Evolutionary conservation across 2,888 invertebrate genomes (phyloP).

Genomic region (Hypolimnas misippus): DNA sequence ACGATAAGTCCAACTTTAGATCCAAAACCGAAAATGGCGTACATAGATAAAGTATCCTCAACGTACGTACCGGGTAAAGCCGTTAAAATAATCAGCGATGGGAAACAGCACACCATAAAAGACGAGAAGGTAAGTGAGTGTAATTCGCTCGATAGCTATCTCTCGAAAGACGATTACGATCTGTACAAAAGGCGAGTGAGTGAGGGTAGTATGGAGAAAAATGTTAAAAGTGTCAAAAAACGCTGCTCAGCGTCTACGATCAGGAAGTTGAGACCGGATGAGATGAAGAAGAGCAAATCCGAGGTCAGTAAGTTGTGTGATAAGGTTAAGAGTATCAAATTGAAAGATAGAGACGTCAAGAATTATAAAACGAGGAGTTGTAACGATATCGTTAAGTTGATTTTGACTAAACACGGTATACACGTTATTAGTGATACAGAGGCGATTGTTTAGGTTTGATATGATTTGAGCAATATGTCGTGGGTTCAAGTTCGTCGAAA

Average conservation of each 20-base stretch:
- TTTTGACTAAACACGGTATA: conserved; percentile 90
- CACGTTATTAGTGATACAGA: conserved; percentile 92
- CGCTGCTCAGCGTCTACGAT: conserved; percentile 71
- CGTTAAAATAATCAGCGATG: conserved; percentile 87
- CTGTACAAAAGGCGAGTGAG: conserved; percentile 68
- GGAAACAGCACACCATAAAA: conserved; percentile 67
- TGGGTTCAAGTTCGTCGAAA: no score
- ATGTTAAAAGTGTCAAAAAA: conserved; percentile 59
- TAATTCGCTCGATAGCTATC: conserved; percentile 82
- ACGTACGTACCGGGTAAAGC: conserved; percentile 88
- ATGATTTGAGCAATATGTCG: no score
- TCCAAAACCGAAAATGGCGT: conserved; percentile 73
- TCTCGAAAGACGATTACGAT: conserved; percentile 74
- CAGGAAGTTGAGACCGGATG: conserved; percentile 68
- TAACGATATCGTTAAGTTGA: conserved; percentile 87
- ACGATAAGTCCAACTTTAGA: conserved; percentile 63
- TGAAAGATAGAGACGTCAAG: conserved; percentile 63
- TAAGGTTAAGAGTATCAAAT: conserved; percentile 73
- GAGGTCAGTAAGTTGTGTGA: conserved; percentile 81
- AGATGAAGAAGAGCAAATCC: conserved; percentile 74
- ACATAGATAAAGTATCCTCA: conserved; percentile 66
- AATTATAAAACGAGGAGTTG: conserved; percentile 77
- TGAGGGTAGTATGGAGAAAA: conserved; percentile 62
- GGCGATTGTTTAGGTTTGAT: conserved; percentile 86
- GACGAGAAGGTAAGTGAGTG: conserved; percentile 74